Evolutionary conservation across 2,888 invertebrate species (phyloP), one percentile per base, ranked within the genome.

Genomic region (Therioaphis trifolii): DNA sequence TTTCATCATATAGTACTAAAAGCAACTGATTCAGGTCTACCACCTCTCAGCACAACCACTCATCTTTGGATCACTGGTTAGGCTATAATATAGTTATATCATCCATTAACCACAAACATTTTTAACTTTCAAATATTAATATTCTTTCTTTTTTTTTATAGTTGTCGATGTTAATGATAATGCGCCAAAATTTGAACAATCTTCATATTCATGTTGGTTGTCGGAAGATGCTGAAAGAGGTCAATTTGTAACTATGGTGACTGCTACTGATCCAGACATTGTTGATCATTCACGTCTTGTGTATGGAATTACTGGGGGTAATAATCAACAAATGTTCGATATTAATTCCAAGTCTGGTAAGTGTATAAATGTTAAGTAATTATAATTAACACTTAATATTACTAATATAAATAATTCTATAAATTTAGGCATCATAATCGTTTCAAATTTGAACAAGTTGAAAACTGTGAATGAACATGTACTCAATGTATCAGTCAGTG

Each of bases 131-230:
- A 24, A 55, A 35, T 35, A 35, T 7, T 35, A 5, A 35, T 35
- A 7, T 35, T 5, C 7, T 52, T 29, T 18, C 21, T 29, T 35
- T 12, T 35, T 14, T 35, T 9, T 86, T 86, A 11, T 89, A 92
- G 95, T 97, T 85, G 90, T 93, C 86, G 97, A 97, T 90, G 93
- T 96, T 90, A 97, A 97, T 89, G 97, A 98, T 90, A 95, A 95
- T 88, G 92, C 95, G 74, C 97, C 97, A 35, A 92, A 92, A 87
- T 94, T 96, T 89, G 95, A 96, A 88, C 94, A 95, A 87, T 91
- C 92, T 24, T 93, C 95, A 43, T 94, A 96, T 89, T 91, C 92
- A 79, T 94, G 94, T 88, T 91, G 91, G 76, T 90, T 97, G 84
- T 95, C 95, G 58, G 92, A 93, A 86, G 93, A 94, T 88, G 96